Evolutionary conservation across 2,888 invertebrate species (phyloP), one percentile per base, ranked within the genome.

Genomic region (Lymantria monacha): DNA sequence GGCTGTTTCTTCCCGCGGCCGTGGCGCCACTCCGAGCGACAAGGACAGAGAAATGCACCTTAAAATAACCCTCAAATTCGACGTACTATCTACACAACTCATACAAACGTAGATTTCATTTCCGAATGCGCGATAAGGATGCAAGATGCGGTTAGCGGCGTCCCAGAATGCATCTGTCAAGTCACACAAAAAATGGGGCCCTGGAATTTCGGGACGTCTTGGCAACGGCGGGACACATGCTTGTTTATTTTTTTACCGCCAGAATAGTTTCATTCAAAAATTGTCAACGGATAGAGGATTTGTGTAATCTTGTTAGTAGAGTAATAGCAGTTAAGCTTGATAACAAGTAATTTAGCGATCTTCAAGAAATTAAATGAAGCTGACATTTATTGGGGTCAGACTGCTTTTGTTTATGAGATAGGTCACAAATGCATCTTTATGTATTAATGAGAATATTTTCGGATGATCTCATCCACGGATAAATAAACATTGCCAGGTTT

Each of bases 161-260:
- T 84, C 81, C 83, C 87, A 86, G 83, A 89, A 84, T 87, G 91
- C 89, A 91, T 91, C 90, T 88, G 89, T 89, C 87, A 87, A 85
- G 83, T 77, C 72, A 80, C 70, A 85, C 80, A 87, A 87, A 76
- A 90, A 91, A 87, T 72, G 76, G 79, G 80, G 79, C 83, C 75
- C 79, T 75, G 89, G 89, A 90, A 89, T 90, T 90, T 88, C 75
- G 88, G 90, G 87, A 88, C 79, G 88, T 79, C 85, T 87, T 80
- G 63, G 74, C 79, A 80, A 70, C 76, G 70, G 64, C 79, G 79
- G 72, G 81, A 84, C 87, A 89, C 73, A 79, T 86, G 89, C 83
- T 84, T 79, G 79, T 87, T 85, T 86, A 85, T 87, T 89, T 89
- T 79, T 88, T 88, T 81, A 81, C 70, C 62, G 64, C 61, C 66